Base-by-base conservation (phyloP, 2,888 invertebrate species). In the Tetragonisca angustula region DNA sequence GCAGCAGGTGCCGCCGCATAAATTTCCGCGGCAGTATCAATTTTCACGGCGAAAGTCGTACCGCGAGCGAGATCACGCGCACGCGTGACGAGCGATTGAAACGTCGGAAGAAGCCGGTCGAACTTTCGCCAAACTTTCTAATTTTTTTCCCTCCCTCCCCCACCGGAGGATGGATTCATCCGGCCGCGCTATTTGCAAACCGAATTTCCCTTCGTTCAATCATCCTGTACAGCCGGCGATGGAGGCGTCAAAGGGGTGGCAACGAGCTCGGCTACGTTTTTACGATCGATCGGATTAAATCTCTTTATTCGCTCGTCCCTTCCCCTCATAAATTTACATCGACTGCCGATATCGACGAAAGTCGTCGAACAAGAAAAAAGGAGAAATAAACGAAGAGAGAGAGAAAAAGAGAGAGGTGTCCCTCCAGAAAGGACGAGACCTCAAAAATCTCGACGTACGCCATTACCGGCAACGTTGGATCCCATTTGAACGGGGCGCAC, bases 391-490 rank as follows among this genome's bases (percentile, higher is more conserved):
- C 19, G 32, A 21, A 27, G n/a, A 69, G 19, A 19, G 65, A 56
- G 56, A 5, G 27, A 9, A 59, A 21, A 43, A 43, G 4, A 17
- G 52, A 32, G 27, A 62, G 50, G 68, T 62, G 67, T 62, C 70
- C 68, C 78, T 75, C 5, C 13, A 64, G 84, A 88, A 90, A 89
- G 88, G 82, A 90, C 76, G 85, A 87, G 87, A 84, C 84, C 80
- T 90, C 79, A 89, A 90, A 90, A 91, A 90, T 90, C 87, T 86
- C 87, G 73, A 85, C 90, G 85, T 83, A 81, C 83, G 85, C 88
- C 89, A 89, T 90, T 90, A 90, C 85, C 74, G 85, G 79, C 84
- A 87, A 87, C 86, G 86, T 89, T 85, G 88, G 84, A 92, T 91
- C 87, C 91, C 91, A 92, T 92, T 92, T 91, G 88, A 92, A 89